These are phyloP conservation scores for Meriones unguiculatus DNA, from an alignment of 2,113 vertebrate genomes.

Conservation along the genomic window DNA sequence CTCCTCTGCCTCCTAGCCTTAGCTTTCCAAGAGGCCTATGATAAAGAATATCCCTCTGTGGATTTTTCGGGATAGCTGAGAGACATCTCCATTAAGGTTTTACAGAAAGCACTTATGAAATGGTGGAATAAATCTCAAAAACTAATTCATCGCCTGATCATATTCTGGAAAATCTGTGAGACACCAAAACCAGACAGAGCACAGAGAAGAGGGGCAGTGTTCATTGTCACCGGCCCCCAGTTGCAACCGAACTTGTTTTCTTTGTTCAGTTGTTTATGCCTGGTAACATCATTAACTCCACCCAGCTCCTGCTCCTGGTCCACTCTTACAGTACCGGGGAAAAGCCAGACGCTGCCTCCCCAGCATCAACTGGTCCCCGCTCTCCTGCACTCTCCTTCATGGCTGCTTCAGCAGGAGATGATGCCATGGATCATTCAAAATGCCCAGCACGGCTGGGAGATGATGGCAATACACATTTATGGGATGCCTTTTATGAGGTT, in stretches of 20 bases:
- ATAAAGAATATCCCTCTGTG: accelerated
- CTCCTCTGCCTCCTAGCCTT: background rate
- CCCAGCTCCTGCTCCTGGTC: background rate
- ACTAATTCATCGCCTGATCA: background rate
- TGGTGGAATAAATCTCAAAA: background rate
- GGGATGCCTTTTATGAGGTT: conserved; percentile 76
- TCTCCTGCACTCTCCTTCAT: conserved; percentile 45
- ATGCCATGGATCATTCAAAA: conserved; percentile 69
- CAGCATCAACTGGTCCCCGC: background rate
- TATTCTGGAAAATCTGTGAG: background rate
- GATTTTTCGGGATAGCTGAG: background rate
- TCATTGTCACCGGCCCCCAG: background rate
- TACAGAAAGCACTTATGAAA: conserved; percentile 7
- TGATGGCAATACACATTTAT: conserved; percentile 77
- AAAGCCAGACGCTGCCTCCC: background rate
- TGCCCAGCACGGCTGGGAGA: conserved; percentile 75
- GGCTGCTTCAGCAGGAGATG: background rate
- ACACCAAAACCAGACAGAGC: background rate
- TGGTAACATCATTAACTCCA: background rate
- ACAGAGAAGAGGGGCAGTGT: background rate
- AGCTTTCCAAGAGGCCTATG: accelerated
- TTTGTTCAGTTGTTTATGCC: background rate
- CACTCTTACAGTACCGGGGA: background rate
- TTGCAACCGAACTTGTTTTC: background rate
- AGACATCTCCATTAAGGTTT: background rate